phyloP scores from a whole-genome alignment of 1,140 invertebrate genomes.

The Drosophila seguyi region DNA sequence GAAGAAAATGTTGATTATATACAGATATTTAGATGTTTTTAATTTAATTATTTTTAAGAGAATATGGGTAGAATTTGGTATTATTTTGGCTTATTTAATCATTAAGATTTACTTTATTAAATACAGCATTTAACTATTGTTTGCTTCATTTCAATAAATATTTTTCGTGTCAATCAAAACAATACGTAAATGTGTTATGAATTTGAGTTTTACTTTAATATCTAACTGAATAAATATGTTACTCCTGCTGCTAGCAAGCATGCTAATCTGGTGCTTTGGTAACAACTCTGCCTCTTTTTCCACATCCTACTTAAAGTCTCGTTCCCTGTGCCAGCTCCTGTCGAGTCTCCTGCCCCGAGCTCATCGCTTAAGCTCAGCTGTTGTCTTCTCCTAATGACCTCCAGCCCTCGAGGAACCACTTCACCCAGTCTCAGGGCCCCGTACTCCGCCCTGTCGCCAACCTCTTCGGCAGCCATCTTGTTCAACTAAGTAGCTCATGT shows the following conservation, averaged over 20 bases:
- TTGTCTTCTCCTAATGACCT: constrained; percentile 71
- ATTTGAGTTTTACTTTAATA: background rate
- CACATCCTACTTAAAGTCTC: constrained; percentile 7
- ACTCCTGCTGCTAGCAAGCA: background rate
- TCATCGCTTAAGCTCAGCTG: constrained; percentile 74
- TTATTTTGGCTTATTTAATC: background rate
- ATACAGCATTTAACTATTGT: background rate
- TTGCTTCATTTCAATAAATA: background rate
- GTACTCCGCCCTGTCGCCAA: background rate
- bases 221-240: background rate
- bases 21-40: background rate
- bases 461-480: constrained; percentile 63
- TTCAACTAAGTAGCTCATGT: constrained; percentile 71
- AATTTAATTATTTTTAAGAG: background rate
- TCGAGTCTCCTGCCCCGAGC: constrained; percentile 3
- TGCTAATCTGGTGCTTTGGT: background rate
- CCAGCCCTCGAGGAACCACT: constrained; percentile 31
- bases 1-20: background rate
- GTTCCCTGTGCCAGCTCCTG: background rate
- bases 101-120: background rate
- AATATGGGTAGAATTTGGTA: background rate
- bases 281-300: background rate
- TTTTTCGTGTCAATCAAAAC: background rate
- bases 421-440: constrained; percentile 23
- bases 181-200: background rate